A percentile compares a stretch with the other conserved stretches of the same genome.
These are phyloP conservation scores for Planiliza haematocheilus DNA, from an alignment of 2,113 vertebrate species.

Conservation along the genomic window DNA sequence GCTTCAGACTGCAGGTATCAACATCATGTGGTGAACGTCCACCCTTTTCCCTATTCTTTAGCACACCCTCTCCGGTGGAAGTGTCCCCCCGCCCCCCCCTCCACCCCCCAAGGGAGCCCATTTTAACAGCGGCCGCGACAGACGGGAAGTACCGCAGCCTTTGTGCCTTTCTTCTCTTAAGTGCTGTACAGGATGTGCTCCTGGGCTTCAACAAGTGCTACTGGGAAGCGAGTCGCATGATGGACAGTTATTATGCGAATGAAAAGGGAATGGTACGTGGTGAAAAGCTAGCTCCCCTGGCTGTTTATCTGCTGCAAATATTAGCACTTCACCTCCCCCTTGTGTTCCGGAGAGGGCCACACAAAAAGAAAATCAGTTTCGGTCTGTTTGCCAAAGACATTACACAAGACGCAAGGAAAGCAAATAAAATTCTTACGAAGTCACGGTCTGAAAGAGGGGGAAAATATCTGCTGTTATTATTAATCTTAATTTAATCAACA, in stretches of 20 bases:
- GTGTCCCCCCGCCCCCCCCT: not conserved
- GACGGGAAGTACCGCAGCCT: conserved; percentile 55
- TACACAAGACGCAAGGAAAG: conserved; percentile 29
- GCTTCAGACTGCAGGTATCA: not conserved
- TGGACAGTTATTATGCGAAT: not conserved
- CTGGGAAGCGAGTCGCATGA: not conserved
- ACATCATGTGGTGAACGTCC: conserved; percentile 17
- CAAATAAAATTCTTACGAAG: conserved; percentile 43
- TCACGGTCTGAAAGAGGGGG: not conserved
- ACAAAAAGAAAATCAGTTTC: not conserved
- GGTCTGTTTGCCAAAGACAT: conserved; percentile 27
- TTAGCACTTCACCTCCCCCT: conserved; percentile 50
- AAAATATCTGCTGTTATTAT: conserved; percentile 13
- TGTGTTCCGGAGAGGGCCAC: conserved; percentile 27
- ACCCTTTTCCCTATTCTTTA: conserved; percentile 48
- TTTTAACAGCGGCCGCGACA: conserved; percentile 50
- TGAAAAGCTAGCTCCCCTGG: not conserved
- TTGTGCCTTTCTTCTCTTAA: conserved; percentile 15
- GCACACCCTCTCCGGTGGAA: conserved; percentile 59
- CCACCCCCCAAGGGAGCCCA: conserved; percentile 21
- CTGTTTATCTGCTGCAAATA: conserved; percentile 1
- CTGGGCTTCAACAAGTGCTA: conserved; percentile 25
- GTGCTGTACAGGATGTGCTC: conserved; percentile 28
- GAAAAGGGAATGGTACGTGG: not conserved
- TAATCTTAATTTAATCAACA: conserved; percentile 47